Evolutionary conservation across 2,113 vertebrate species (phyloP), one percentile per base, ranked within the genome.

Genomic region (Anser brachyrhynchus): DNA sequence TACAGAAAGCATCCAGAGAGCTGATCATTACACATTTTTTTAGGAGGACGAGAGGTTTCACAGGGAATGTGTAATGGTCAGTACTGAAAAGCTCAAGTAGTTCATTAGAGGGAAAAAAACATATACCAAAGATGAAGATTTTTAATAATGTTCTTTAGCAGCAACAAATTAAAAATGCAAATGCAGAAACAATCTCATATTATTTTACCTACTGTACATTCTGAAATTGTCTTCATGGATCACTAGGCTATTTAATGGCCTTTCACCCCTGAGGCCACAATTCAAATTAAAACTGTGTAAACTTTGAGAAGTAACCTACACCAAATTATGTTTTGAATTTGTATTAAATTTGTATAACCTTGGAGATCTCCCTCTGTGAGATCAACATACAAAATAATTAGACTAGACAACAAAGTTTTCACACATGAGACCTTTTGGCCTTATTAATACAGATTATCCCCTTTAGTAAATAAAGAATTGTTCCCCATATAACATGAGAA

Each of bases 161-260:
- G 21, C 58, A 57, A 93, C 43, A 87, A 97, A 96, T 97, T 96
- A 97, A 95, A 94, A 94, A 94, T 93, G 81, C 35, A 96, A 93
- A 96, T 87, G 90, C 41, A 84, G 70, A 90, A 94, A 92, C 62
- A 95, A 84, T 59, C 75, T 96, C 55, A 49, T 89, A 92, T 93
- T 73, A 92, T 69, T 94, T 97, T 93, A 91, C 81, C 61, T 92
- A 85, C 65, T 87, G 46, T 92, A 97, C 33, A 80, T 94, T 96
- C 94, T 95, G 35, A 97, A 94, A 94, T 95, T 93, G 37, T 95
- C 89, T 97, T 96, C 90, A 94, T 89, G 90, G 92, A 96, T 97
- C 95, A 93, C 85, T 95, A 94, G 69, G 59, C 89, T 96, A 91
- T 93, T 96, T 97, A 97, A 96, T 96, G 87, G 71, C 72, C 92